Percentiles rank a stretch among this genome's conserved stretches.
Evolutionary conservation across 2,888 invertebrate genomes (phyloP).

Genomic region (Gnatocerus cornutus): DNA sequence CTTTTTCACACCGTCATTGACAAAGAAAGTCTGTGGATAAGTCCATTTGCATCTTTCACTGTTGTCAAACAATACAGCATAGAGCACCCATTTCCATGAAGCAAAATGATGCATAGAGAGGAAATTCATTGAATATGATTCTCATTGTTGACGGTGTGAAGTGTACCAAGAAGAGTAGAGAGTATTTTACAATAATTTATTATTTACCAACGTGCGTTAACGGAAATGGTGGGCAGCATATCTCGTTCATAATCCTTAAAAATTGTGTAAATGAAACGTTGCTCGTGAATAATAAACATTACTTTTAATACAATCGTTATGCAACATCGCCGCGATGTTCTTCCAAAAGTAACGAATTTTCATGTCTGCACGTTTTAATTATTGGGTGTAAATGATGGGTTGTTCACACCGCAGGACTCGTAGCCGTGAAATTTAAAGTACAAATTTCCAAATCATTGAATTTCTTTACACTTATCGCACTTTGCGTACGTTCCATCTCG

Average conservation of each 20-base stretch:
- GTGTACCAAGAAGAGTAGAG: conserved; percentile 15
- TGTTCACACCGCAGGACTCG: too few relatives aligned
- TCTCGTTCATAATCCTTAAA: conserved; percentile 41
- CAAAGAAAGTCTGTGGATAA: conserved; percentile 11
- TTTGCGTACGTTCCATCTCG: background rate
- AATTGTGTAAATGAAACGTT: conserved; percentile 44
- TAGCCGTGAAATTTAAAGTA: conserved; percentile 25
- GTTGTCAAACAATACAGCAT: conserved; percentile 11
- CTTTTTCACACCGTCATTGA: conserved; percentile 24
- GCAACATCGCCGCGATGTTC: conserved; percentile 16
- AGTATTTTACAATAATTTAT: conserved; percentile 29
- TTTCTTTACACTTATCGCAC: conserved; percentile 30
- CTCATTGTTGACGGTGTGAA: conserved; percentile 22
- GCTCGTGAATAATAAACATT: conserved; percentile 41
- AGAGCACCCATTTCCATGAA: conserved; percentile 28
- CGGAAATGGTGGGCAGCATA: conserved; percentile 38
- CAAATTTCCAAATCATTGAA: conserved; percentile 32
- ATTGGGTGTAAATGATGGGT: too few relatives aligned
- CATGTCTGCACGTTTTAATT: background rate
- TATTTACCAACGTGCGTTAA: conserved; percentile 29
- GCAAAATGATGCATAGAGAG: conserved; percentile 9
- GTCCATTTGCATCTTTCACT: conserved; percentile 12
- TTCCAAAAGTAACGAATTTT: conserved; percentile 28
- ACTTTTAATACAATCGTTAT: conserved; percentile 10
- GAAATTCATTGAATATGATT: conserved; percentile 26